Evolutionary conservation across 2,113 vertebrate genomes (phyloP), one percentile per base, ranked within the genome.

Genomic region (Anguilla japonica): DNA sequence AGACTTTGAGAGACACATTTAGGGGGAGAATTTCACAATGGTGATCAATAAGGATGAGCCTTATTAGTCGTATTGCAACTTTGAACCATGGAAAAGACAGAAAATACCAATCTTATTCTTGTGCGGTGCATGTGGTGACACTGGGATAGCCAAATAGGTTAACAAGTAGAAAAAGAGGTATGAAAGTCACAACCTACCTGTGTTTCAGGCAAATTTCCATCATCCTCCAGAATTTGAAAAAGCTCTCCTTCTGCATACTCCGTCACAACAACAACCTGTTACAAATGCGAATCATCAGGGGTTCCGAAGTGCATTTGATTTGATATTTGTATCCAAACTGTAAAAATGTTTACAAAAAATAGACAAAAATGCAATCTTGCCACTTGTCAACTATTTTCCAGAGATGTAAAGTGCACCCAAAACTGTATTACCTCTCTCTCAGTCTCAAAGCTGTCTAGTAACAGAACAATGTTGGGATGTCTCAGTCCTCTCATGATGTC

Each of bases 171-270:
- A 82, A n/a, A 71, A 75, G 7, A 20, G 5, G 18, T 22, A 63
- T 71, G 6, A 71, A 71, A 5, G 8, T 41, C 39, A 29, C 16
- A 67, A 67, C 53, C 87, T 93, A 99, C 98, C 96, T 98, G 97
- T 43, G 91, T 95, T 92, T 99, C 98, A 0, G 97, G 96, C 91
- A 99, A 94, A 53, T 90, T 96, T 1, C 97, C 97, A 83, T 99
- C 98, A 40, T 99, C 98, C 91, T 98, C 97, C 84, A 99, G 93
- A 88, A 99, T 97, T 93, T 99, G 98, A 91, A 98, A 99, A 85
- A 99, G 95, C 86, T 99, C 97, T 11, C 98, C 98, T 85, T 99
- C 98, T 41, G 97, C 98, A 1, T 98, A 99, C 86, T 99, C 98
- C 0, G 98, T 99, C 87, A 99, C 98, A 86, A 99, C 97, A 83